These are phyloP conservation scores for Periplaneta americana DNA, from an alignment of 1,140 invertebrate species.

Conservation along the genomic window DNA sequence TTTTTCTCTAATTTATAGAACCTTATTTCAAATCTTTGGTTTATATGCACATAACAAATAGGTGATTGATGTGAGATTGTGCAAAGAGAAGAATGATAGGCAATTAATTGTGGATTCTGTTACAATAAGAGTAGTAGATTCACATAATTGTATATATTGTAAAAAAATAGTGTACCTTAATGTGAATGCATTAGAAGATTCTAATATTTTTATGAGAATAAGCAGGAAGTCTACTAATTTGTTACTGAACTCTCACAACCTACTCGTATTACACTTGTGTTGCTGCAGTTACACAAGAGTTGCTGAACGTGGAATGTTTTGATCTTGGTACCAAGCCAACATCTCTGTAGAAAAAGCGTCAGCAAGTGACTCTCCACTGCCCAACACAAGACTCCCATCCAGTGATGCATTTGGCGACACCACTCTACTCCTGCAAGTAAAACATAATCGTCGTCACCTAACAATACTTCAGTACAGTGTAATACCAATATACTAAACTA, in stretches of 20 bases:
- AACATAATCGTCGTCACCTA: no score
- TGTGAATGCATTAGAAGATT: no score
- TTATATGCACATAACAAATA: background rate
- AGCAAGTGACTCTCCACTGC: conserved; percentile 23
- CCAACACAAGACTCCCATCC: background rate
- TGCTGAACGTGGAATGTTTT: conserved; percentile 27
- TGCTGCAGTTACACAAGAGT: conserved; percentile 26
- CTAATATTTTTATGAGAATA: no score
- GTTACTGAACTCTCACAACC: background rate
- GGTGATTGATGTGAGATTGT: background rate
- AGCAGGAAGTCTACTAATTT: background rate
- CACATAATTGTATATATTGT: no score
- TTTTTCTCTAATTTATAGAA: no score
- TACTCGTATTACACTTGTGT: background rate
- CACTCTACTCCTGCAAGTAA: background rate
- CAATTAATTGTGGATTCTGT: no score
- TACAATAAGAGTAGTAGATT: no score
- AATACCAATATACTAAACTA: no score
- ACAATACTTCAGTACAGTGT: no score
- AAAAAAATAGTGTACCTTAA: background rate
- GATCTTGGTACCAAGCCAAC: conserved; percentile 40
- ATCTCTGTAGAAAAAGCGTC: conserved; percentile 37
- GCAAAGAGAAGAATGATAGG: no score
- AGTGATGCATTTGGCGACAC: background rate
- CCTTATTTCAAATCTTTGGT: background rate